Base-by-base conservation (phyloP, 1,140 invertebrate genomes). In the Pogonus chalceus region DNA sequence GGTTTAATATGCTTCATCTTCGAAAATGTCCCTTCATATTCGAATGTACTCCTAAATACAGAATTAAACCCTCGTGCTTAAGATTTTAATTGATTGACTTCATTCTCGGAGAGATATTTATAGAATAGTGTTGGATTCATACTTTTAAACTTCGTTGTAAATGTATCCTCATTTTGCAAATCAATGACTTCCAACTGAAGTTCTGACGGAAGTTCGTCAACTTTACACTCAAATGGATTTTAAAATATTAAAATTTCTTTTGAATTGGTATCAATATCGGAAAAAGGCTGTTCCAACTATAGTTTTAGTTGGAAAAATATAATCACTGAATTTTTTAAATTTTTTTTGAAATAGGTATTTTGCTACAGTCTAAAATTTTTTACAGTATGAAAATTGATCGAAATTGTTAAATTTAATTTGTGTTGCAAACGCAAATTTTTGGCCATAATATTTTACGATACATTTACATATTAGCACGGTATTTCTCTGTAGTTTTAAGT, bases 11-110 rank as follows among this genome's bases (percentile, higher is more conserved):
- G 21, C 20, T 55, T 55, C 43, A 46, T 47, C 18, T 55, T 50
- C 46, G 53, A 39, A 50, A 50, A 55, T 35, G 53, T 35, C 53
- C 26, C 50, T 55, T 55, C 35, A 50, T 23, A 50, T 46, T 26
- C 1, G 24, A 23, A 53, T 21, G 43, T 53, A 26, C 37, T 48
- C 18, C 43, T 4, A 53, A 53, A 53, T 35, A 53, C 52, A 48
- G 23, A 53, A 48, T 48, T 48, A 24, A 53, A 53, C 24, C 37
- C 23, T 20, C 31, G 31, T 1, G 51, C 52, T 35, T 55, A 50
- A 22, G 47, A 55, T 37, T 35, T 35, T 50, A 55, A 50, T 20
- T 50, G 46, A 35, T 16, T 22, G 2, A 35, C 35, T 55, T 35
- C 22, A 55, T 55, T 48, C 12, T 47, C 46, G 21, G 39, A 31